Evolutionary conservation across 2,888 invertebrate genomes (phyloP), one percentile per base, ranked within the genome.

Genomic region (Thereva unica): DNA sequence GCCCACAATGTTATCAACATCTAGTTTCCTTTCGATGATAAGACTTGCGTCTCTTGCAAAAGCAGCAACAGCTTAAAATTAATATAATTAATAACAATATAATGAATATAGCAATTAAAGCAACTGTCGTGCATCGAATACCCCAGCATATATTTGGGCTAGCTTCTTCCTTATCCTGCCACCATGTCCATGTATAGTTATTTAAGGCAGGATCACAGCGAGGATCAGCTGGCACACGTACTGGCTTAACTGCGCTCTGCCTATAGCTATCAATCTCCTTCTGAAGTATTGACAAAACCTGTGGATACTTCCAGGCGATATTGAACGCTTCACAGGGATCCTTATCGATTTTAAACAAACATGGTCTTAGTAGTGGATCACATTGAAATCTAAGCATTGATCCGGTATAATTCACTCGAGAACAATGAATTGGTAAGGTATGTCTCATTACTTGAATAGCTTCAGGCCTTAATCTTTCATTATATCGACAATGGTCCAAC

Each of bases 161-260:
- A 44, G 12, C 47, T 7, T 45, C 47, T 10, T 3, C 12, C 3
- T 7, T 35, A 65, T 86, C 85, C 72, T 79, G 76, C 87, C 87
- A 88, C 76, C 83, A 84, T 7, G 83, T 81, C 87, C 87, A 88
- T 1, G 83, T 84, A 64, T 82, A 79, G 67, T 84, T 83, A 80
- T 84, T 85, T 6, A 80, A 73, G 0, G 71, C 73, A 0, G 88
- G 87, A 79, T 87, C 79, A 0, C 84, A 83, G 1, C 77, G 77
- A 0, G 82, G 78, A 75, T 87, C 87, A 1, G 78, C 77, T 1
- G 82, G 70, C 67, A 85, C 84, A 37, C 80, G 78, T 2, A 73
- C 78, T 2, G 83, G 78, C 1, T 80, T 77, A 8, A 83, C 67
- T 1, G 82, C 79, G 0, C 79, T 80, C 55, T 78, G 72, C 9